A percentile compares a stretch with the other conserved stretches of the same genome.
phyloP scores from a whole-genome alignment of 2,113 vertebrate species.

The Salvelinus fontinalis region DNA sequence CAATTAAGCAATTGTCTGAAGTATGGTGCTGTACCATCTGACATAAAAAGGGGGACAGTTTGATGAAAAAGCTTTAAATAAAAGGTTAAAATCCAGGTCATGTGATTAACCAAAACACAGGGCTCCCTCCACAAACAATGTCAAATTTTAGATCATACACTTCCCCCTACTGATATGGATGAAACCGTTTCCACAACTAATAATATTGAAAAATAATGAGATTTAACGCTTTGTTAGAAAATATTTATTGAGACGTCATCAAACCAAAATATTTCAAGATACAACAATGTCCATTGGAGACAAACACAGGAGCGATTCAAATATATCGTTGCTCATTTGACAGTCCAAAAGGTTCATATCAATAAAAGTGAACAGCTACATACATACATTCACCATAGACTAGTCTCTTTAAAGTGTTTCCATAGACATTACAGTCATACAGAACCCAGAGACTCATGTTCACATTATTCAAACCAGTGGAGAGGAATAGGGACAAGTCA shows the following conservation, averaged over 20 bases:
- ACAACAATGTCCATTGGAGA: constrained; percentile 15
- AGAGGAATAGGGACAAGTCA: constrained; percentile 31
- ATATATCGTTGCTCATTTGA: constrained; percentile 27
- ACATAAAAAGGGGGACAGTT: too few relatives aligned
- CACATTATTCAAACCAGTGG: constrained; percentile 56
- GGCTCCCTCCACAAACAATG: too few relatives aligned
- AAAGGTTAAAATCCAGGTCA: too few relatives aligned
- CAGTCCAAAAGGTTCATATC: constrained; percentile 21
- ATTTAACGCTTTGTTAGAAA: constrained; percentile 27
- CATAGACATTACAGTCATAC: constrained; percentile 49
- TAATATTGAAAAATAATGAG: neutral
- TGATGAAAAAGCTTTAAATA: too few relatives aligned
- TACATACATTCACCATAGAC: constrained; percentile 51
- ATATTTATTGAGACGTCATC: constrained; percentile 56
- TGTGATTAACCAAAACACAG: too few relatives aligned
- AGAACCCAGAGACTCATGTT: constrained; percentile 61
- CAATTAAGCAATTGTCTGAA: too few relatives aligned
- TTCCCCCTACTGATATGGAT: neutral
- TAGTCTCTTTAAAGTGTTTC: constrained; percentile 5
- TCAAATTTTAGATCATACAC: too few relatives aligned
- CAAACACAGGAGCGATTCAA: neutral
- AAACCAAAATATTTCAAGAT: neutral
- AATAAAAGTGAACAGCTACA: constrained; percentile 28
- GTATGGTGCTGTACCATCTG: too few relatives aligned
- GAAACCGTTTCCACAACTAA: neutral